Conservation (phyloP, 1,140 invertebrate species). For the Diorhabda sublineata region DNA sequence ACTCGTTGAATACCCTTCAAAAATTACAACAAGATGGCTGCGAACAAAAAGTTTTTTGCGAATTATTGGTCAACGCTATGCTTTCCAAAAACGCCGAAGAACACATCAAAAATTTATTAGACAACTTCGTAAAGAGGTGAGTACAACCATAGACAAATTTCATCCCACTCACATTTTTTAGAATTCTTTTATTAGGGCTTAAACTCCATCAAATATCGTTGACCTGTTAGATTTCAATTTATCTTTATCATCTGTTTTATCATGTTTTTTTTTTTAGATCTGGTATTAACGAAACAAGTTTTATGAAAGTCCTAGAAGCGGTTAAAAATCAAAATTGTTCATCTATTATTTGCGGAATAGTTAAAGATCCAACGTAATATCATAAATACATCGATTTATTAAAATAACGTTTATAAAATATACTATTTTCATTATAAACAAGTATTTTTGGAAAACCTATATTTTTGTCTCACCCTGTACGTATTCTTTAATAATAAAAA, state of each 20-base stretch:
- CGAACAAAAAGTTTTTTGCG: constrained; percentile 45
- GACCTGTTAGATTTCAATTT: too few relatives aligned
- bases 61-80: constrained; percentile 38
- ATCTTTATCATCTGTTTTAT: too few relatives aligned
- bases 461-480: too few relatives aligned
- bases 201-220: too few relatives aligned
- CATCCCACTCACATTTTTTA: too few relatives aligned
- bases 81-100: constrained; percentile 34
- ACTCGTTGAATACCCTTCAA: constrained; percentile 31
- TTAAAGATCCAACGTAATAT: constrained; percentile 28
- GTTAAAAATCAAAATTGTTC: constrained; percentile 31
- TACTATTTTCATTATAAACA: too few relatives aligned
- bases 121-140: constrained; percentile 40
- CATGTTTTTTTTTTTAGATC: neutral
- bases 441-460: too few relatives aligned
- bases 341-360: constrained; percentile 28
- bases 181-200: too few relatives aligned
- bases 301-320: constrained; percentile 33
- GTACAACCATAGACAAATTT: constrained; percentile 1
- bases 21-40: constrained; percentile 40
- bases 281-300: neutral
- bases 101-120: constrained; percentile 38
- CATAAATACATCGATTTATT: too few relatives aligned
- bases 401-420: too few relatives aligned
- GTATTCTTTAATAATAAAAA: too few relatives aligned